A percentile compares a stretch with the other conserved stretches of the same genome.
Conservation (phyloP, 2,888 invertebrate species). For the Torymus auratus region DNA sequence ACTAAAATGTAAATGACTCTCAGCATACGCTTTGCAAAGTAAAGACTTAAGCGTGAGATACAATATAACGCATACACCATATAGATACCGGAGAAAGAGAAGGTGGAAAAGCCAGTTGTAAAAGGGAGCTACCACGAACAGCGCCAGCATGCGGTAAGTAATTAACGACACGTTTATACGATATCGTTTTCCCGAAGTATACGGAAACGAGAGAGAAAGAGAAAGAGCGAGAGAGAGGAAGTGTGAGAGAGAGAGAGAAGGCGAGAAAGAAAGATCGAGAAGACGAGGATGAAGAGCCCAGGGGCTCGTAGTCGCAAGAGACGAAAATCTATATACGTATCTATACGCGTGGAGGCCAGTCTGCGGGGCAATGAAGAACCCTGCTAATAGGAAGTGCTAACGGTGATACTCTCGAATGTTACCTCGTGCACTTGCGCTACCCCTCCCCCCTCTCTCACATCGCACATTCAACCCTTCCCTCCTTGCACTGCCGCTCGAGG, state of each 20-base stretch:
- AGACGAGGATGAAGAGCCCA: conserved; percentile 38
- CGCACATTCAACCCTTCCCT: conserved; percentile 34
- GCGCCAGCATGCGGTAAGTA: conserved; percentile 66
- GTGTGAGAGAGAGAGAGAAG: conserved; percentile 59
- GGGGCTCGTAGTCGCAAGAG: background rate
- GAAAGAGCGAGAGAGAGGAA: conserved; percentile 59
- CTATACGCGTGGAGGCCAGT: background rate
- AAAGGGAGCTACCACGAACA: conserved; percentile 54
- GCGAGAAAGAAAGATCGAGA: conserved; percentile 57
- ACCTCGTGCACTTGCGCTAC: conserved; percentile 42
- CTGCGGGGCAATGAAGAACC: conserved; percentile 69
- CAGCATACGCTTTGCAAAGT: background rate
- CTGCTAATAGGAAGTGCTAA: conserved; percentile 73
- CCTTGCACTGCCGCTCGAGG: too few relatives aligned
- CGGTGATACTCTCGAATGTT: conserved; percentile 72
- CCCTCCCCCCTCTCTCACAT: conserved; percentile 48
- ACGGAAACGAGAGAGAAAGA: conserved; percentile 15
- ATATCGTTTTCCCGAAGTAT: conserved; percentile 65
- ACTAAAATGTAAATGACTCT: too few relatives aligned
- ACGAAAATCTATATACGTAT: conserved; percentile 19
- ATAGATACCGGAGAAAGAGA: too few relatives aligned
- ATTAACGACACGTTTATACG: conserved; percentile 74
- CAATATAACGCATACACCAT: background rate
- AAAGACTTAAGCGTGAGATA: conserved; percentile 10
- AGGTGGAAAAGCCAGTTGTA: conserved; percentile 46